Evolutionary conservation across 2,888 invertebrate species (phyloP).

Genomic region (Thereva nobilitata): DNA sequence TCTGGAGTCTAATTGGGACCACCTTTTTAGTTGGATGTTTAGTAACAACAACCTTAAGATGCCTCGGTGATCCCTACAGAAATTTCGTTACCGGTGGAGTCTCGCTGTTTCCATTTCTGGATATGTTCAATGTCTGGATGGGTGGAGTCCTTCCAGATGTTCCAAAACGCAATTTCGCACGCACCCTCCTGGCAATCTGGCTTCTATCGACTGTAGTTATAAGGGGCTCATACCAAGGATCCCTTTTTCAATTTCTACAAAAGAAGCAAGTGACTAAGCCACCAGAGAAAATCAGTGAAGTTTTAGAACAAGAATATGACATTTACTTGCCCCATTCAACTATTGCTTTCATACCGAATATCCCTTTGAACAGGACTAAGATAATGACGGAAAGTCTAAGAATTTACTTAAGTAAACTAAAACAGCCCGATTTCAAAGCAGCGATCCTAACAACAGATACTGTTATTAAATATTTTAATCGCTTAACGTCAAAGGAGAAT

Average conservation of each 20-base stretch:
- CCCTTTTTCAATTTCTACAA: constrained; percentile 30
- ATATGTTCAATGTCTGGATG: constrained; percentile 36
- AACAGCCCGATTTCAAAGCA: too few species aligned
- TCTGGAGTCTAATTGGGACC: constrained; percentile 33
- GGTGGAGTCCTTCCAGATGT: constrained; percentile 23
- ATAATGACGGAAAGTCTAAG: too few species aligned
- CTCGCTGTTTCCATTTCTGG: constrained; percentile 23
- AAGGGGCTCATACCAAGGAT: constrained; percentile 32
- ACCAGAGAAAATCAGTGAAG: constrained; percentile 2
- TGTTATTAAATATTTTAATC: too few species aligned
- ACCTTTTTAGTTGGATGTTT: constrained; percentile 14
- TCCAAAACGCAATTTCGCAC: constrained; percentile 32
- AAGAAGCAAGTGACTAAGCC: neutral
- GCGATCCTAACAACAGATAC: too few species aligned
- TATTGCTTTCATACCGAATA: too few species aligned
- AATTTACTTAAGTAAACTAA: too few species aligned
- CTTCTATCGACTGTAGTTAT: constrained; percentile 14
- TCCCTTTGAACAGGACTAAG: too few species aligned
- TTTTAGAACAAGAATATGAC: neutral
- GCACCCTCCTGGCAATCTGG: constrained; percentile 31
- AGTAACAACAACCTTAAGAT: constrained; percentile 20
- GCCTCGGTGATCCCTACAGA: neutral
- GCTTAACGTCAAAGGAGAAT: too few species aligned
- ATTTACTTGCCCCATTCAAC: too few species aligned
- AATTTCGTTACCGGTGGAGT: constrained; percentile 36